A percentile compares a stretch with the other conserved stretches of the same genome.
These are phyloP conservation scores for Phylloscopus trochilus DNA, from an alignment of 2,113 vertebrate genomes.

Conservation along the genomic window DNA sequence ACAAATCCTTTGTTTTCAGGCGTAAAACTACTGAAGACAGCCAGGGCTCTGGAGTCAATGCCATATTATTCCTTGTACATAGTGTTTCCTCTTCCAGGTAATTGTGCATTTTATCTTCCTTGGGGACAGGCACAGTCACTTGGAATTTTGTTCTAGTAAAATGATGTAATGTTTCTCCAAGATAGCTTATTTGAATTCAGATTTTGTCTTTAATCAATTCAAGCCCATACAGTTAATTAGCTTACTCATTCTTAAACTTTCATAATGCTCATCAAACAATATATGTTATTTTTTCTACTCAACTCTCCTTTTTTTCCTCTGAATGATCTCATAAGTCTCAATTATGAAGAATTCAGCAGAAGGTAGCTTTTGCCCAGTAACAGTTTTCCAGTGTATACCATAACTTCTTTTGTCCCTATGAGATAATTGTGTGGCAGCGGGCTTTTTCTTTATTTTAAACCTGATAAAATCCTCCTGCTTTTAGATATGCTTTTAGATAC, in stretches of 20 bases:
- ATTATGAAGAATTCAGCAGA: neutral
- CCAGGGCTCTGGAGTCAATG: slow-evolving; percentile 47
- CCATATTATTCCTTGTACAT: slow-evolving; percentile 60
- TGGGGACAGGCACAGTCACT: neutral
- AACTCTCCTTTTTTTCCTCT: neutral
- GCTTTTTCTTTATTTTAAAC: neutral
- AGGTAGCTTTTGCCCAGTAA: neutral
- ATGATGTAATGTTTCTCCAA: neutral
- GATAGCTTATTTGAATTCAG: neutral
- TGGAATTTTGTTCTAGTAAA: neutral
- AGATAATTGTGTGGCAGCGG: neutral
- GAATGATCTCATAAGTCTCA: neutral
- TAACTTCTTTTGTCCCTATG: neutral
- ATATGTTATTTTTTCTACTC: neutral
- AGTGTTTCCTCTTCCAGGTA: slow-evolving; percentile 55
- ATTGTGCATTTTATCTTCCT: neutral
- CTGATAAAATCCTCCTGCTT: neutral
- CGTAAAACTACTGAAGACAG: neutral
- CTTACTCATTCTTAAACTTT: neutral
- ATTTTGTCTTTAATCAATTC: neutral
- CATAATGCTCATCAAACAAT: neutral
- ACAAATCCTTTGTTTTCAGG: slow-evolving; percentile 45
- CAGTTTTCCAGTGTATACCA: neutral
- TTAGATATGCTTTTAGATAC: neutral
- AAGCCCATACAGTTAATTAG: neutral